A percentile compares a stretch with the other conserved stretches of the same genome.
phyloP scores from a whole-genome alignment of 1,140 invertebrate genomes.

The Rhopalosiphum maidis region DNA sequence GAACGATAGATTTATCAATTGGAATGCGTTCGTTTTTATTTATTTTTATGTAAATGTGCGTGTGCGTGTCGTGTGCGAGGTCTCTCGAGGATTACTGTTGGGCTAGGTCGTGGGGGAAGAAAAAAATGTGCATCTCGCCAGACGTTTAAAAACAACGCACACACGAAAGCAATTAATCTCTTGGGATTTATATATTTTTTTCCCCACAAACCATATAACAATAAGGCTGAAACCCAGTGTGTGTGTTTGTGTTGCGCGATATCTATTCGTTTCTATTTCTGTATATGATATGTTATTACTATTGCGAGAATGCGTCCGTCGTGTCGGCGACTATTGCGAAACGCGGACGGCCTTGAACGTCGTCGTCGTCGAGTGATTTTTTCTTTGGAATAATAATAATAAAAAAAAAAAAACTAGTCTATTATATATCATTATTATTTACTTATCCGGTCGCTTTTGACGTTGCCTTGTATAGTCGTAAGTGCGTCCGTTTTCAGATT shows the following conservation, averaged over 20 bases:
- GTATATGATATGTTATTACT: neutral
- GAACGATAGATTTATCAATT: constrained; percentile 9
- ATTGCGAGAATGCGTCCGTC: neutral
- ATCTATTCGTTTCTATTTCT: constrained; percentile 7
- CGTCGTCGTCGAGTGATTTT: constrained; percentile 25
- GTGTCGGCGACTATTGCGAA: constrained; percentile 28
- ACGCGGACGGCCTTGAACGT: constrained; percentile 28
- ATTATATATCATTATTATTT: neutral
- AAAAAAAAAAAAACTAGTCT: neutral
- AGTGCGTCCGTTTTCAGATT: neutral
- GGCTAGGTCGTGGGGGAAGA: constrained; percentile 32
- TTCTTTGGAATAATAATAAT: constrained; percentile 18
- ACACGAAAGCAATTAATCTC: constrained; percentile 6
- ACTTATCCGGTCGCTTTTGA: constrained; percentile 9
- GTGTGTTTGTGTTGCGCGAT: neutral
- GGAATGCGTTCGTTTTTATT: neutral
- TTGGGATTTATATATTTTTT: neutral
- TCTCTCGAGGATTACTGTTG: constrained; percentile 47
- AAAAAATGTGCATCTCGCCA: neutral
- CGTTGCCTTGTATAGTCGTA: neutral
- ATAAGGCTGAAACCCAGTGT: neutral
- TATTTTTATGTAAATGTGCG: constrained; percentile 24
- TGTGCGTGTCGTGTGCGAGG: neutral
- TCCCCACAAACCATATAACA: neutral
- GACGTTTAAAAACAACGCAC: neutral